Base-by-base conservation (phyloP, 2,797 vertebrate genomes). In the Spondyliosoma cantharus region DNA sequence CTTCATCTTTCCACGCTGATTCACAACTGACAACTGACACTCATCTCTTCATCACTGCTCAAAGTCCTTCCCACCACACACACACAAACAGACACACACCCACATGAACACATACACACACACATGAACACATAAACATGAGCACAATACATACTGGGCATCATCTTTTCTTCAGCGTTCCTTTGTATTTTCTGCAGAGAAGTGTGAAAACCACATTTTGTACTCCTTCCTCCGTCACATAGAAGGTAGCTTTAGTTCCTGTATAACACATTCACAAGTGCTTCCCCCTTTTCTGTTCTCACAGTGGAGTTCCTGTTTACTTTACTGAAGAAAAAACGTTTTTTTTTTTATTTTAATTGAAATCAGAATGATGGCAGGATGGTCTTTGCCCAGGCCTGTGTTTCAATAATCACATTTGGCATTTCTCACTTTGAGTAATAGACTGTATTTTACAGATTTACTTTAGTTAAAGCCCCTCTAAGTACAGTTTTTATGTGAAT, bases 1-100 rank as follows among this genome's bases (percentile, higher is more conserved):
- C 84, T 86, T 92, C 91, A 92, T 92, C 74, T 62, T 87, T 56
- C 7, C 66, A 37, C 29, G 24, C 12, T 37, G 83, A 53, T 79
- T 73, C 68, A 11, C 0, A 9, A 2, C 42, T 17, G 68, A 74
- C 1, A 12, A 17, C 74, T 62, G 54, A 62, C 17, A 69, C 42
- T 63, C 0, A 8, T 65, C 65, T 76, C 29, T 11, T 20, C 2
- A 43, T 14, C 6, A 0, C 61, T 19, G 22, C 60, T 61, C 4
- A n/a, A 67, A 52, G 32, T 29, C 29, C 61, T 48, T 67, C 68
- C 57, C 54, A 50, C 62, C 17, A 4, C 20, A 1, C 16, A 20
- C 42, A 5, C 43, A 17, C 46, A n/a, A 61, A 42, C 17, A 43
- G 7, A n/a, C n/a, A 45, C 46, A 61, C 24, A 29, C 71, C 45